Percentiles rank a stretch among this genome's conserved stretches.
Evolutionary conservation across 2,888 invertebrate species (phyloP).

Genomic region (Ectemnius cavifrons): DNA sequence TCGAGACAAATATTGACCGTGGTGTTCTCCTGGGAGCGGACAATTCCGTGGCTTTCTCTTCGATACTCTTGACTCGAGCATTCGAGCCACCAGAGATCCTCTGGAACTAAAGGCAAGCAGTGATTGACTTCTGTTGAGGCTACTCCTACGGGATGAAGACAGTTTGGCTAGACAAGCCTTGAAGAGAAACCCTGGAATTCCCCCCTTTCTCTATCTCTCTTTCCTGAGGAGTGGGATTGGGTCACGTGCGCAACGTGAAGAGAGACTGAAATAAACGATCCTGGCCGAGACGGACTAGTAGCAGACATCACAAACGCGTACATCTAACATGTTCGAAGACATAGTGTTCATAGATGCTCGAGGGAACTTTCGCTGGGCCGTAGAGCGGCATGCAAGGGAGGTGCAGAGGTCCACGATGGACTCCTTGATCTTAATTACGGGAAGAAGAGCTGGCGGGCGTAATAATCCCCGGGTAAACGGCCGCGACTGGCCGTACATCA

Average conservation of each 20-base stretch:
- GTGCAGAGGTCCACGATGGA: slow-evolving; percentile 5
- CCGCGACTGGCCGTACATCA: slow-evolving; percentile 13
- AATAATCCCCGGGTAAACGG: slow-evolving; percentile 22
- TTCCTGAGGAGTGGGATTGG: slow-evolving; percentile 35
- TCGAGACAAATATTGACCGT: background rate
- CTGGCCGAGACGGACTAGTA: slow-evolving; percentile 35
- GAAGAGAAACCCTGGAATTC: background rate
- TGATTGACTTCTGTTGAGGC: background rate
- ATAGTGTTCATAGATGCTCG: background rate
- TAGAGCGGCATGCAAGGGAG: background rate
- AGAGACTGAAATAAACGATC: slow-evolving; percentile 48
- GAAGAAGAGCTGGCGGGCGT: slow-evolving; percentile 21
- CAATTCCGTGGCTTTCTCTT: too few species aligned
- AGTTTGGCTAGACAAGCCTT: background rate
- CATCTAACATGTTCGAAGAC: background rate
- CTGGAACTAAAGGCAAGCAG: background rate
- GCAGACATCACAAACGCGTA: slow-evolving; percentile 18
- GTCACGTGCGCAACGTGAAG: slow-evolving; percentile 45
- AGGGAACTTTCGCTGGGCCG: slow-evolving; percentile 36
- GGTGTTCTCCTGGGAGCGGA: too few species aligned
- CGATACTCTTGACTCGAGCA: too few species aligned
- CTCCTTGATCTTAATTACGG: slow-evolving; percentile 24
- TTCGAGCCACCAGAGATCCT: too few species aligned
- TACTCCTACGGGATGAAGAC: background rate
- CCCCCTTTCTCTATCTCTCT: background rate